phyloP scores from a whole-genome alignment of 2,797 vertebrate genomes.

The Enteromius afrohamiltoni region DNA sequence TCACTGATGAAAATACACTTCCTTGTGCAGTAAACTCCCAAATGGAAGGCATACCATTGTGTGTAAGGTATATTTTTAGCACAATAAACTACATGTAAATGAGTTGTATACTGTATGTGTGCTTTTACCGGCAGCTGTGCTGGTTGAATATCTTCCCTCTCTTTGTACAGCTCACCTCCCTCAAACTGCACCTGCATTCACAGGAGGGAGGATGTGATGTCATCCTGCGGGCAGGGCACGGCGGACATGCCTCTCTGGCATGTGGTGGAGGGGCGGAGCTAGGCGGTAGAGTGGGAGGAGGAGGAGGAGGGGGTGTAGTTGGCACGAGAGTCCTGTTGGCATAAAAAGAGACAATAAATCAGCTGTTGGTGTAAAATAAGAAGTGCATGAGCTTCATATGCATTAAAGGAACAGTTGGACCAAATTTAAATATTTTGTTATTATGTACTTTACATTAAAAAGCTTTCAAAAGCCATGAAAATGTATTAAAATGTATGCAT shows the following conservation, averaged over 20 bases:
- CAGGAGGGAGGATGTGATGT: slow-evolving; percentile 70
- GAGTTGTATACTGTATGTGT: not conserved
- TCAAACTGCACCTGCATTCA: slow-evolving; percentile 74
- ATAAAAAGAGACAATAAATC: slow-evolving; percentile 21
- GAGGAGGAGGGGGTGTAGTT: slow-evolving; percentile 52
- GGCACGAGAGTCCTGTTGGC: slow-evolving; percentile 64
- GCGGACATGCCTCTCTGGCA: slow-evolving; percentile 65
- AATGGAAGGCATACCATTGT: slow-evolving; percentile 12
- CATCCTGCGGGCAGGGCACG: slow-evolving; percentile 78
- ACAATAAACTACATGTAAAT: slow-evolving; percentile 2
- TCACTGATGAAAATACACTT: not conserved
- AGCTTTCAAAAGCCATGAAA: not conserved
- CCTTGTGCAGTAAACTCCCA: slow-evolving; percentile 7
- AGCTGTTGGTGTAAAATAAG: slow-evolving; percentile 24
- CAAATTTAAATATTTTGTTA: not conserved
- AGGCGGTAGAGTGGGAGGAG: slow-evolving; percentile 48
- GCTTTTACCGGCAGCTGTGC: slow-evolving; percentile 76
- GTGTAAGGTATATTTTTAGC: slow-evolving; percentile 32
- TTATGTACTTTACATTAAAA: not conserved
- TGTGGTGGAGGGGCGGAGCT: slow-evolving; percentile 52
- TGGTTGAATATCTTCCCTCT: slow-evolving; percentile 73
- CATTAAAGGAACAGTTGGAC: not conserved
- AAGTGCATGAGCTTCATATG: not conserved
- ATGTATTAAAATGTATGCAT: not conserved
- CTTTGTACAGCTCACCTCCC: slow-evolving; percentile 70